phyloP scores from a whole-genome alignment of 2,113 vertebrate genomes.

The Pseudorectes ferrugineus region DNA sequence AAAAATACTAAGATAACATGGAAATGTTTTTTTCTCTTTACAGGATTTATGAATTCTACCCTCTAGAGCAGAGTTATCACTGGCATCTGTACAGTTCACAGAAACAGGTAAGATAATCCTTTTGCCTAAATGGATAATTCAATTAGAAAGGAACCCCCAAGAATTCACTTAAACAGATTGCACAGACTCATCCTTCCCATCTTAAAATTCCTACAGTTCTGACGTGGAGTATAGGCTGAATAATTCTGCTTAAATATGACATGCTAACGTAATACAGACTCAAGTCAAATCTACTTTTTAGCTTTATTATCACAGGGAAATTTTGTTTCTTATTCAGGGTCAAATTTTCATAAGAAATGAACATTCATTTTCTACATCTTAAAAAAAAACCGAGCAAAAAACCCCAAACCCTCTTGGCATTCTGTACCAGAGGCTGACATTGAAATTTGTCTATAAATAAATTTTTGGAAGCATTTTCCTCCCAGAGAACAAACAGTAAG shows the following conservation, averaged over 20 bases:
- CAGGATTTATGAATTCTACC: not conserved
- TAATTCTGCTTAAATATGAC: not conserved
- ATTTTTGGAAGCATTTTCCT: not conserved
- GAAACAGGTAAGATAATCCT: not conserved
- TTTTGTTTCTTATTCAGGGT: not conserved
- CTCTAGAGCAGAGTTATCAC: not conserved
- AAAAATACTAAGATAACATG: not conserved
- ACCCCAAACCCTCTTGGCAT: not conserved
- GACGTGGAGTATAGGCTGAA: not conserved
- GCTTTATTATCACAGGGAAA: not conserved
- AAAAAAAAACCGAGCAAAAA: not conserved
- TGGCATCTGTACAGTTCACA: not conserved
- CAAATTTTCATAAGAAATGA: not conserved
- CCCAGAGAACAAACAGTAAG: not conserved
- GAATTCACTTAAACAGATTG: not conserved
- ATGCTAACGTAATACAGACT: fast-evolving
- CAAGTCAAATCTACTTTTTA: not conserved
- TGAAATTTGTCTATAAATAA: not conserved
- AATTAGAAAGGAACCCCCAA: not conserved
- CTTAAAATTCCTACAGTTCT: not conserved
- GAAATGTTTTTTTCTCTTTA: not conserved
- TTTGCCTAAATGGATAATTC: not conserved
- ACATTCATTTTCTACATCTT: not conserved
- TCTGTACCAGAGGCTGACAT: not conserved
- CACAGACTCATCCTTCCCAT: not conserved